Conservation (phyloP, 2,888 invertebrate species). For the Maniola hyperantus region DNA sequence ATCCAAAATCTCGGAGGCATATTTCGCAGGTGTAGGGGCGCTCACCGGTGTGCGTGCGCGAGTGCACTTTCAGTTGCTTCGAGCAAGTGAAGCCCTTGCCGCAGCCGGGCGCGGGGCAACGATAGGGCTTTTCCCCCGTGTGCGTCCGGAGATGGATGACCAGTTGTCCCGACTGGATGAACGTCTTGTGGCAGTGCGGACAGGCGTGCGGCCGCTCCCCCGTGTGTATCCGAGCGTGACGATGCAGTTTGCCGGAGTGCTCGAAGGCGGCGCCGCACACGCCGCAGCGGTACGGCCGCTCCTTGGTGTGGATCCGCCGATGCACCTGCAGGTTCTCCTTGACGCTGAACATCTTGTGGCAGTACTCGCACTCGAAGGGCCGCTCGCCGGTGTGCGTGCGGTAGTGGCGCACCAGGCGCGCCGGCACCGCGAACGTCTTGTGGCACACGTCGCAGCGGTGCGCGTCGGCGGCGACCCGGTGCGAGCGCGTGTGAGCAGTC, state of each 20-base stretch:
- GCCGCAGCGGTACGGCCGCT: slow-evolving; percentile 94
- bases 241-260: slow-evolving; percentile 94
- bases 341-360: slow-evolving; percentile 95
- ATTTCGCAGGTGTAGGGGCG: slow-evolving; percentile 96
- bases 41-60: slow-evolving; percentile 94
- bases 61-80: slow-evolving; percentile 95
- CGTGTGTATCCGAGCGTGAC: slow-evolving; percentile 95
- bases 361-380: slow-evolving; percentile 95
- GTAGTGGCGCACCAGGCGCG: slow-evolving; percentile 92
- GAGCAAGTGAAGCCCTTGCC: slow-evolving; percentile 96
- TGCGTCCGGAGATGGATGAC: slow-evolving; percentile 95
- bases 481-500: slow-evolving; percentile 86
- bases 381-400: slow-evolving; percentile 95
- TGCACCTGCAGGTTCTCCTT: slow-evolving; percentile 96
- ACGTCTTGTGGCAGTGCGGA: slow-evolving; percentile 93
- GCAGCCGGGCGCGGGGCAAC: slow-evolving; percentile 90
- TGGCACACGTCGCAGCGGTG: slow-evolving; percentile 95
- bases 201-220: slow-evolving; percentile 95
- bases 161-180: slow-evolving; percentile 94
- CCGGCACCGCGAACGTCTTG: slow-evolving; percentile 95
- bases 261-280: slow-evolving; percentile 95
- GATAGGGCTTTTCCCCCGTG: slow-evolving; percentile 94
- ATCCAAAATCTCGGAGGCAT: slow-evolving; percentile 94
- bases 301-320: slow-evolving; percentile 94
- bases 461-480: slow-evolving; percentile 84